phyloP scores from a whole-genome alignment of 2,888 invertebrate genomes.

The Eurois occulta region DNA sequence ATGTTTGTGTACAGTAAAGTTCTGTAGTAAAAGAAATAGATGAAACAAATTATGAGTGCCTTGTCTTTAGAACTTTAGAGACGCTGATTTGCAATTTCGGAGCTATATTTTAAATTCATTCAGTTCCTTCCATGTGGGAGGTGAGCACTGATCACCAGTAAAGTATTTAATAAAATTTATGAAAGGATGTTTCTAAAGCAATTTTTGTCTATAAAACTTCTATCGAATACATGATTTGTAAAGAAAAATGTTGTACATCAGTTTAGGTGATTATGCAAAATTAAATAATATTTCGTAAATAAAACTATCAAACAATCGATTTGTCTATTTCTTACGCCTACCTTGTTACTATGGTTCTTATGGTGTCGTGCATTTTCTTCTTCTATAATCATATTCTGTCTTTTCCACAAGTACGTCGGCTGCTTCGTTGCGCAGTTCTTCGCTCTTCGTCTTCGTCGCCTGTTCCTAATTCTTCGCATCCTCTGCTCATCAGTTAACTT shows the following conservation, averaged over 20 bases:
- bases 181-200: not conserved
- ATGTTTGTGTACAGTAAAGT: not conserved
- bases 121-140: not conserved
- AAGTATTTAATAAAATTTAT: not conserved
- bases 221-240: not conserved
- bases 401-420: slow-evolving; percentile 85
- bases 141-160: not conserved
- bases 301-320: not conserved
- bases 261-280: not conserved
- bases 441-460: slow-evolving; percentile 82
- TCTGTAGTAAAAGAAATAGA: slow-evolving; percentile 1
- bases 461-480: slow-evolving; percentile 78
- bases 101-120: not conserved
- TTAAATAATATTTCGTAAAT: not conserved
- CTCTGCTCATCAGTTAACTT: slow-evolving; percentile 74
- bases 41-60: not conserved
- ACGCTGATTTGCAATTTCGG: not conserved
- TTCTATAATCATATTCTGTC: slow-evolving; percentile 70
- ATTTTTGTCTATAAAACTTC: not conserved
- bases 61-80: not conserved
- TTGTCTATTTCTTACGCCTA: slow-evolving; percentile 39
- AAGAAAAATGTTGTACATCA: not conserved
- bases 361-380: slow-evolving; percentile 68
- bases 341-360: slow-evolving; percentile 65
- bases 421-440: slow-evolving; percentile 88